Percentiles rank a stretch among this genome's conserved stretches.
Conservation (phyloP, 2,888 invertebrate species). For the Amblyjoppa proteus region DNA sequence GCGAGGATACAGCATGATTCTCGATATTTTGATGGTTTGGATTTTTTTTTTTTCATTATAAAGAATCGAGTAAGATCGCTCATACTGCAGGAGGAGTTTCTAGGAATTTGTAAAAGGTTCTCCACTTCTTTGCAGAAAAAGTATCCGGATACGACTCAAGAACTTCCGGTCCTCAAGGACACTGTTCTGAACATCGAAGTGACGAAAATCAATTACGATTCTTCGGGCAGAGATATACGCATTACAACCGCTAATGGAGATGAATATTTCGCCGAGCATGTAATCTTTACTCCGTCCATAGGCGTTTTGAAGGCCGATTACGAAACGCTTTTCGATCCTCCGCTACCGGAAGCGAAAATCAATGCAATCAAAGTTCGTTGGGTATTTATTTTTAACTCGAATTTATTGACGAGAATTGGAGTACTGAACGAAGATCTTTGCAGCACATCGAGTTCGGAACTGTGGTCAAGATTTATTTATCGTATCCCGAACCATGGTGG, state of each 20-base stretch:
- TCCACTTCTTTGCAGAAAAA: constrained; percentile 75
- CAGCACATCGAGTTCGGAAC: constrained; percentile 87
- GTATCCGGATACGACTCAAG: constrained; percentile 76
- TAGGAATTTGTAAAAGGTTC: too few relatives aligned
- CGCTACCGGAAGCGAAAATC: constrained; percentile 86
- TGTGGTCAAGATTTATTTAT: constrained; percentile 89
- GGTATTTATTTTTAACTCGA: neutral
- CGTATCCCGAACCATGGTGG: constrained; percentile 85
- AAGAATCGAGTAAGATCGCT: neutral
- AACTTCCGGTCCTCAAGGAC: constrained; percentile 78
- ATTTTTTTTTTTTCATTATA: neutral
- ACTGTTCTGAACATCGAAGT: constrained; percentile 77
- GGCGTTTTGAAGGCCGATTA: constrained; percentile 89
- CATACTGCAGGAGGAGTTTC: too few relatives aligned
- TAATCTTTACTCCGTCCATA: constrained; percentile 89
- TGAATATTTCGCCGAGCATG: constrained; percentile 87
- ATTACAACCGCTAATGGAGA: constrained; percentile 85
- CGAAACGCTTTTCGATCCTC: constrained; percentile 86
- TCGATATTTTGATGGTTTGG: constrained; percentile 80
- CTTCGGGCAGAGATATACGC: constrained; percentile 64
- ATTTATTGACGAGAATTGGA: neutral
- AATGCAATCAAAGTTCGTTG: constrained; percentile 85
- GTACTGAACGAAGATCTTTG: neutral
- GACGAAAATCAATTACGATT: constrained; percentile 74
- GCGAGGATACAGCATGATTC: constrained; percentile 75